Evolutionary conservation across 2,113 vertebrate genomes (phyloP).

Genomic region (Polypterus senegalus): DNA sequence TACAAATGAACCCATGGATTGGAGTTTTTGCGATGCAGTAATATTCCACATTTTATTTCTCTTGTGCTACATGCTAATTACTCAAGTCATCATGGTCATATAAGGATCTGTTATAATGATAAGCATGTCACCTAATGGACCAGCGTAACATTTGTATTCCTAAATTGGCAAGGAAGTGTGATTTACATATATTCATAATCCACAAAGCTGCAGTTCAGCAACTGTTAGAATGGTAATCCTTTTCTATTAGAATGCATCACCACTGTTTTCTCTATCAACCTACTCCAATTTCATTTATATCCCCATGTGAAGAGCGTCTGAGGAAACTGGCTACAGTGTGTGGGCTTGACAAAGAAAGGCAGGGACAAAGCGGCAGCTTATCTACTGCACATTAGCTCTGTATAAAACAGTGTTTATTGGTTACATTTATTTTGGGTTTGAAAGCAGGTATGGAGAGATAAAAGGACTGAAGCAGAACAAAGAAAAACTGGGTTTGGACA

Average conservation of each 20-base stretch:
- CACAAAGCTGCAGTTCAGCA: constrained; percentile 32
- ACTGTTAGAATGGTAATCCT: constrained; percentile 30
- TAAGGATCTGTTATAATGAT: constrained; percentile 25
- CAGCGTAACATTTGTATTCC: constrained; percentile 36
- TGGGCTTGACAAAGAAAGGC: not conserved
- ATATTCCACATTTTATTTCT: constrained; percentile 3
- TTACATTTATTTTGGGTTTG: not conserved
- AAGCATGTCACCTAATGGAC: constrained; percentile 41
- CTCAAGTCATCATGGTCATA: not conserved
- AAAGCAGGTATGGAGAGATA: not conserved
- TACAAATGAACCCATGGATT: not conserved
- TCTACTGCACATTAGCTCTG: not conserved
- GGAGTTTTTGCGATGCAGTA: not conserved
- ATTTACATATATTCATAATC: constrained; percentile 39
- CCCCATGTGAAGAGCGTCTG: not conserved
- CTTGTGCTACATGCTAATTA: not conserved
- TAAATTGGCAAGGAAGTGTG: constrained; percentile 39
- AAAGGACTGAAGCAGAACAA: not conserved
- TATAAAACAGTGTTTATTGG: not conserved
- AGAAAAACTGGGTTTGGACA: not conserved
- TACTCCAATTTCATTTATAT: not conserved
- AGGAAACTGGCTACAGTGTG: not conserved
- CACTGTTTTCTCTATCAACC: not conserved
- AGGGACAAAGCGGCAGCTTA: constrained; percentile 2
- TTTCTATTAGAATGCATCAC: constrained; percentile 25